A percentile compares a stretch with the other conserved stretches of the same genome.
Evolutionary conservation across 2,797 vertebrate species (phyloP).

Genomic region (Rhabdophis nuchalis): DNA sequence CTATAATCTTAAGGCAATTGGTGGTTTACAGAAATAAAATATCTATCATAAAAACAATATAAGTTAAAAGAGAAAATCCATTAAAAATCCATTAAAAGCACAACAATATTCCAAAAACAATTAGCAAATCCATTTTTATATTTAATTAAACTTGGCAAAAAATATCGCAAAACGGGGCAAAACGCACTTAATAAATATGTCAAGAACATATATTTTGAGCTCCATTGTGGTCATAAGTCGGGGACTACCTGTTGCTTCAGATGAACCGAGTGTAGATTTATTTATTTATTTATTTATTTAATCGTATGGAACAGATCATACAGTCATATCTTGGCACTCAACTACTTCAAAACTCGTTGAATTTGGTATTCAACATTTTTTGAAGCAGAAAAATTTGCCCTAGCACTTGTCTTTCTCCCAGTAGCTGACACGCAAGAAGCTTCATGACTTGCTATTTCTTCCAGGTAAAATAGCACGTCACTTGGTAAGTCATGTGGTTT

Average conservation of each 20-base stretch:
- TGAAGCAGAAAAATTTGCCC: neutral
- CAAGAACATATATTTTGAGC: neutral
- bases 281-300: neutral
- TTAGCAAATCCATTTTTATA: neutral
- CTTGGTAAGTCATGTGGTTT: neutral
- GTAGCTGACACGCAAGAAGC: neutral
- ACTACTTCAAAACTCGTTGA: neutral
- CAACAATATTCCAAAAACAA: neutral
- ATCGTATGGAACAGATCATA: neutral
- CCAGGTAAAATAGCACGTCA: neutral
- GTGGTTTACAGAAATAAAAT: neutral
- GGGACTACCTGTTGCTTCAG: neutral
- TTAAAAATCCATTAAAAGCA: neutral
- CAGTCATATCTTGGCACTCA: neutral
- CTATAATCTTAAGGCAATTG: neutral
- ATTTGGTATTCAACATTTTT: neutral
- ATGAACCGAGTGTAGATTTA: neutral
- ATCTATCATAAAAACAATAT: neutral
- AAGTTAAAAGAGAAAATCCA: neutral
- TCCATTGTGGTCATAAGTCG: neutral
- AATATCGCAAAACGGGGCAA: neutral
- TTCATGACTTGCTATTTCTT: neutral
- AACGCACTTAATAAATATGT: neutral
- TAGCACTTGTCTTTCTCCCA: neutral
- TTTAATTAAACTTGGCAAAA: neutral